Percentiles rank a stretch among this genome's conserved stretches.
Conservation (phyloP, 2,888 invertebrate species). For the Sinotaia quadrata region DNA sequence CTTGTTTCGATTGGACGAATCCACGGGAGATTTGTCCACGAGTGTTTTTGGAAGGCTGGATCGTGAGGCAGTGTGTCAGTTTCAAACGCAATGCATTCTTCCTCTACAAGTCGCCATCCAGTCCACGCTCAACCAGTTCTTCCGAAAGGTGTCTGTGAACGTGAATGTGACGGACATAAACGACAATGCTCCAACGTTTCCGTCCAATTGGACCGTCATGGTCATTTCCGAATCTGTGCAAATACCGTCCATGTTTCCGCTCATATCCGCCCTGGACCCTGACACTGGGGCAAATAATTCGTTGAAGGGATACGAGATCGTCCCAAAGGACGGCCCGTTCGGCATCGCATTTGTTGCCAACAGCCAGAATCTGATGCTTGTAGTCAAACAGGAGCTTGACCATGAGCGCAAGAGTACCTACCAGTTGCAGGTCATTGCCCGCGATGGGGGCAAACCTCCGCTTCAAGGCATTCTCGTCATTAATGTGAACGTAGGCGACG, state of each 20-base stretch:
- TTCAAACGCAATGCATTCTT: constrained; percentile 45
- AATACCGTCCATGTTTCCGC: constrained; percentile 45
- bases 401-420: constrained; percentile 52
- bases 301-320: constrained; percentile 53
- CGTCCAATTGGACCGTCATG: constrained; percentile 40
- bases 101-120: constrained; percentile 55
- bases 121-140: constrained; percentile 54
- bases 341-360: constrained; percentile 47
- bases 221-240: constrained; percentile 54
- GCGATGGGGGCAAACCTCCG: constrained; percentile 56
- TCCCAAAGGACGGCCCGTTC: constrained; percentile 53
- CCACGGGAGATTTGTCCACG: constrained; percentile 48
- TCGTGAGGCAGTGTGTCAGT: constrained; percentile 55
- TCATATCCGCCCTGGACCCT: constrained; percentile 54
- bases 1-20: constrained; percentile 51
- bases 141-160: constrained; percentile 55
- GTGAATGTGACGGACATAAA: constrained; percentile 65
- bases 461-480: constrained; percentile 48
- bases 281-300: constrained; percentile 54
- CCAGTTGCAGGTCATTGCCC: constrained; percentile 53
- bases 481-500: constrained; percentile 53
- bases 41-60: constrained; percentile 42
- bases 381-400: constrained; percentile 48
- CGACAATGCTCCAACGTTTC: constrained; percentile 64
- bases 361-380: constrained; percentile 54